phyloP scores from a whole-genome alignment of 92 coral and sea anemone genomes.

The Epizoanthus ramosus region DNA sequence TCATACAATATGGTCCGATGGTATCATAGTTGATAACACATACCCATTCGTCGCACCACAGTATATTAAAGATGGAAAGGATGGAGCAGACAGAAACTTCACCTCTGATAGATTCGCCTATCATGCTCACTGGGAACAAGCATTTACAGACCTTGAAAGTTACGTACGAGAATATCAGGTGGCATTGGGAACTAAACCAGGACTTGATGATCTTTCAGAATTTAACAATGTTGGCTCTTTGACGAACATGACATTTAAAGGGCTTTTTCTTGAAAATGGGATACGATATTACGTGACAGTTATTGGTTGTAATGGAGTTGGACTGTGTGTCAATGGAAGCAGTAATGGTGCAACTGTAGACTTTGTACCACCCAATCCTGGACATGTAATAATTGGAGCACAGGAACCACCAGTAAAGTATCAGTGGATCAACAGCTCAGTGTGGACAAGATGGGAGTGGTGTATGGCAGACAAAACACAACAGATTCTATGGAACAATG shows the following conservation, averaged over 20 bases:
- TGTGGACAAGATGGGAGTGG: conserved; percentile 94
- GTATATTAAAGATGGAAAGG: conserved; percentile 75
- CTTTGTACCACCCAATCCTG: conserved; percentile 77
- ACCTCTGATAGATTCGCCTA: conserved; percentile 51
- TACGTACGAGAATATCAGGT: conserved; percentile 64
- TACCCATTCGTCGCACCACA: conserved; percentile 70
- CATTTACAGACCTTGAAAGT: conserved; percentile 85
- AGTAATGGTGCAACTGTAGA: conserved; percentile 86
- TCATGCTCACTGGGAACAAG: conserved; percentile 89
- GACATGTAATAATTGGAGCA: conserved; percentile 70
- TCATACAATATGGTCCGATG: conserved; percentile 72
- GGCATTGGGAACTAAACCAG: conserved; percentile 79
- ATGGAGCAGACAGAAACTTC: conserved; percentile 71
- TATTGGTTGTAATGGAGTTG: conserved; percentile 79
- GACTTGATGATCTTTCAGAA: conserved; percentile 55
- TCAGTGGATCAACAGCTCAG: conserved; percentile 74
- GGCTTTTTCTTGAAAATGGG: conserved; percentile 69
- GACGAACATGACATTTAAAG: conserved; percentile 59
- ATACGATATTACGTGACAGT: conserved; percentile 66
- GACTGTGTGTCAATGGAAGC: conserved; percentile 83
- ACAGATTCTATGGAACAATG: background rate
- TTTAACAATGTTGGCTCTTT: conserved; percentile 51
- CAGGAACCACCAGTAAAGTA: conserved; percentile 69
- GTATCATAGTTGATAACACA: conserved; percentile 74
- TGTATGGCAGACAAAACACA: conserved; percentile 64